Conservation (phyloP, 2,113 vertebrate species). For the Cryptotis parvus region DNA sequence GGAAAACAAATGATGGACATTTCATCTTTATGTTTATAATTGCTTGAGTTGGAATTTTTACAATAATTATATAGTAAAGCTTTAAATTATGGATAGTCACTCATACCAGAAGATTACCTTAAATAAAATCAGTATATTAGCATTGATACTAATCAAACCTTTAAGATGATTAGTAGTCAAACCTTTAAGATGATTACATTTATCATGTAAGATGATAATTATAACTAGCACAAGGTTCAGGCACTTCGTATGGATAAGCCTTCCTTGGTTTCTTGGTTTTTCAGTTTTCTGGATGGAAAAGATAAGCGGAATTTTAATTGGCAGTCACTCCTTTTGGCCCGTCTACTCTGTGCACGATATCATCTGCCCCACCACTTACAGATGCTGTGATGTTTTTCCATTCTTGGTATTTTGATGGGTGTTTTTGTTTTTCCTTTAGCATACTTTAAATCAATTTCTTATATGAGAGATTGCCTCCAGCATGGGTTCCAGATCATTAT, state of each 20-base stretch:
- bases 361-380: neutral
- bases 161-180: too few relatives aligned
- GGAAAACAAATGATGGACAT: neutral
- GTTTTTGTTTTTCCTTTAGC: neutral
- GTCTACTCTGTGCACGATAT: neutral
- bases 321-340: neutral
- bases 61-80: neutral
- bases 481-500: conserved; percentile 7
- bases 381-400: neutral
- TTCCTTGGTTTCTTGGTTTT: neutral
- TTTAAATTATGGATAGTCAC: neutral
- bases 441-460: neutral
- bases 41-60: neutral
- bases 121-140: neutral
- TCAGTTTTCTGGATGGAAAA: neutral
- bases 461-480: neutral
- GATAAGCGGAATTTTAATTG: neutral
- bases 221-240: neutral
- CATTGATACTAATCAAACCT: neutral
- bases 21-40: neutral
- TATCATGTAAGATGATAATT: neutral
- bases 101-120: neutral
- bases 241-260: neutral
- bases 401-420: neutral
- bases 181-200: too few relatives aligned